Base-by-base conservation (phyloP, 2,113 vertebrate species). In the Leiothrix lutea region DNA sequence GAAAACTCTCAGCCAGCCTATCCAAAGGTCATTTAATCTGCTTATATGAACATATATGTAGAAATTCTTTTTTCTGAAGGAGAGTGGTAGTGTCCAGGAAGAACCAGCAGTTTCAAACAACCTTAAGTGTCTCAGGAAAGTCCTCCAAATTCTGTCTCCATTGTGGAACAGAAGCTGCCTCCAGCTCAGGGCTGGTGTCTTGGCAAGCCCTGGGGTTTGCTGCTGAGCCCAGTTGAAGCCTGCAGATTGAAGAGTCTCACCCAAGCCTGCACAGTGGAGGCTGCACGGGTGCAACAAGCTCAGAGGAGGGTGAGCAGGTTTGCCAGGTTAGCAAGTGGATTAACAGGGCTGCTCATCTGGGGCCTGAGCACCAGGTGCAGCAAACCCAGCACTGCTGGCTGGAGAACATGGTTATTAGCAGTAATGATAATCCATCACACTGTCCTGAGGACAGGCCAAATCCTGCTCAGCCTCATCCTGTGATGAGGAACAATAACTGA, bases 1-100 rank as follows among this genome's bases (percentile, higher is more conserved):
- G 2, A 53, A 80, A 87, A 9, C 9, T 54, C 26, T 42, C 12
- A 57, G 16, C n/a, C 38, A 45, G 44, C 31, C 42, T 53, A 65
- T 47, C 50, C 65, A 56, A 64, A 67, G 19, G 24, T 88, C 33
- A 17, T 61, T 61, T 35, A 35, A 33, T 38, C 38, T 88, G 65
- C 14, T 58, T 86, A 22, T 38, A 33, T 33, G 57, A 79, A n/a
- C 84, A 74, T 44, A 29, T 24, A 54, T 11, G 25, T 33, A 25
- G 69, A 73, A 92, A 44, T 38, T 58, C 0, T n/a, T 58, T 53
- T 53, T 79, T 97, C 87, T 95, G 80, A 95, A 96, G 73, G 57
- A 64, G 90, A 95, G 83, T 85, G 84, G 79, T 80, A 28, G 67
- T 80, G 67, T 93, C 70, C 67, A 91, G 69, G 83, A 85, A 97